Evolutionary conservation across 92 coral and sea anemone species (phyloP), one percentile per base, ranked within the genome.

Genomic region (Actinostola sp.): DNA sequence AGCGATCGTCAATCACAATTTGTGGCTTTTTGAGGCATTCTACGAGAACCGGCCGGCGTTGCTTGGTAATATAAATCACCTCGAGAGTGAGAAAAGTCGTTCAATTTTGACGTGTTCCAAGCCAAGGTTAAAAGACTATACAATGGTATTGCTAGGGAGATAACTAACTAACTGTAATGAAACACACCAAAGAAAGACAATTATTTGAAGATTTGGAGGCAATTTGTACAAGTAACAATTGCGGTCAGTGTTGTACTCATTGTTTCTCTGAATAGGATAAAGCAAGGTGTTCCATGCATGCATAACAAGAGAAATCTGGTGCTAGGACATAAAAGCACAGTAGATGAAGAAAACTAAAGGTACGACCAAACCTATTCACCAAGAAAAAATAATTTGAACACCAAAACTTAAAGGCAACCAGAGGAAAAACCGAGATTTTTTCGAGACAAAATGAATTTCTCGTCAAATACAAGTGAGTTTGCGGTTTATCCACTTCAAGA

Each of bases 401-500:
- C 8, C 45, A 7, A 7, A 6, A 3, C 60, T 21, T 25, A 10
- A 53, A 10, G 9, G 8, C 29, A 53, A 53, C 13, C 8, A 8
- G 19, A 48, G 54, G 19, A 17, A 48, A n/a, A 48, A 48, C 5
- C 19, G 5, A n/a, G 19, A 48, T 48, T 13, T 17, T 13, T 39
- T 8, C 54, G 54, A 28, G 67, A 5, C 19, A 63, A 63, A 26
- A 63, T 63, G 69, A 63, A 63, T 41, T 38, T 20, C 8, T 38
- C 69, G 8, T 13, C n/a, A 3, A 66, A 28, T 27, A 45, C 63
- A 30, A 57, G 63, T 27, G 13, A 1, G 12, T 57, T 27, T 13
- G 3, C 28, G 4, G 28, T 36, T 20, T 88, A 88, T 27, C 93
- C 93, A 3, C 69, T 88, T 5, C 75, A 65, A 1, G 31, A 25